Evolutionary conservation across 1,140 invertebrate genomes (phyloP).

Genomic region (Drosophila bocqueti): DNA sequence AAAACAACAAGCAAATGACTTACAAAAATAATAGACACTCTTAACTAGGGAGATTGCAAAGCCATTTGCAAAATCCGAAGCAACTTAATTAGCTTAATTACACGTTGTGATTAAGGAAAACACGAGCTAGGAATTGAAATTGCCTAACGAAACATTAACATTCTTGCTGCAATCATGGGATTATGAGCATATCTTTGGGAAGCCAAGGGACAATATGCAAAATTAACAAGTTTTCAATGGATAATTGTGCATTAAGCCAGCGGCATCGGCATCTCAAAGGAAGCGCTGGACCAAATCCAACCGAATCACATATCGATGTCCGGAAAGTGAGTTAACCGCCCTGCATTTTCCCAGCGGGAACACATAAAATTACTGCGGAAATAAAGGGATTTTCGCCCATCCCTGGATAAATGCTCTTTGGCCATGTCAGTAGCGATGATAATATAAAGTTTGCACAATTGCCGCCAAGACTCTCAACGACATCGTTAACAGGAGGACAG

Average conservation of each 20-base stretch:
- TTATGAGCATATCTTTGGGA: constrained; percentile 17
- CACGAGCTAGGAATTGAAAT: constrained; percentile 25
- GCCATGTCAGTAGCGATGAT: constrained; percentile 45
- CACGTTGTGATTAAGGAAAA: constrained; percentile 40
- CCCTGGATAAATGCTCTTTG: constrained; percentile 48
- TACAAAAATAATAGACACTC: not conserved
- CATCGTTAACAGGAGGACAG: constrained; percentile 53
- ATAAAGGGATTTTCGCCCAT: constrained; percentile 46
- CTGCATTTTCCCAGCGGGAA: constrained; percentile 16
- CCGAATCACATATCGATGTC: constrained; percentile 30
- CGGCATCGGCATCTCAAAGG: not conserved
- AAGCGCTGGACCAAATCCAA: not conserved
- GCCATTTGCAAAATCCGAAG: not conserved
- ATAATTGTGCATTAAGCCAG: constrained; percentile 47
- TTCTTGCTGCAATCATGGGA: constrained; percentile 31
- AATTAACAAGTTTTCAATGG: constrained; percentile 35
- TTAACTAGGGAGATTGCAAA: no score
- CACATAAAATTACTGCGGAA: constrained; percentile 44
- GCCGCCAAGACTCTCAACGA: constrained; percentile 58
- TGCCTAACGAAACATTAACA: constrained; percentile 27
- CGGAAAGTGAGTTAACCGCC: constrained; percentile 19
- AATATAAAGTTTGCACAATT: constrained; percentile 52
- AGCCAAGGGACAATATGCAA: constrained; percentile 23
- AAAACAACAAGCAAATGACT: not conserved
- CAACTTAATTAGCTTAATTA: constrained; percentile 44